Evolutionary conservation across 2,797 vertebrate species (phyloP).

Genomic region (Margarornis squamiger): DNA sequence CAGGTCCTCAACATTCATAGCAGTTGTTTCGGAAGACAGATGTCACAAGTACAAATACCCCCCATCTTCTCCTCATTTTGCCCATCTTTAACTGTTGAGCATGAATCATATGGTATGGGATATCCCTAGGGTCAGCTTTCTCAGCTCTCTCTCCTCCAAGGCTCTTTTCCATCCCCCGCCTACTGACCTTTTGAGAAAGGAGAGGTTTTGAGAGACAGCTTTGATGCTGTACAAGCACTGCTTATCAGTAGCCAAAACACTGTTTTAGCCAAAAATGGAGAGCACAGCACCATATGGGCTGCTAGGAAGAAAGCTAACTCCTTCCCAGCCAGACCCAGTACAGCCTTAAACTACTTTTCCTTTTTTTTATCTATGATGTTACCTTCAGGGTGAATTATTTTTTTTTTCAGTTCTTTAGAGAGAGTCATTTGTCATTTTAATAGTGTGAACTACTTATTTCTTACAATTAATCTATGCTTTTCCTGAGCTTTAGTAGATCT

Average conservation of each 20-base stretch:
- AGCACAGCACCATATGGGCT: neutral
- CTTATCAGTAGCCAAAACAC: neutral
- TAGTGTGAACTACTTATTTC: neutral
- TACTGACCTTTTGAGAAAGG: neutral
- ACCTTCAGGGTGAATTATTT: neutral
- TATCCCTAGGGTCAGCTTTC: neutral
- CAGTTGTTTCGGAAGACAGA: neutral
- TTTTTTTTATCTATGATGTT: neutral
- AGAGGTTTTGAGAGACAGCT: neutral
- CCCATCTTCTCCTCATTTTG: accelerated
- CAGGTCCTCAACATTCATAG: neutral
- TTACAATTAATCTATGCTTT: neutral
- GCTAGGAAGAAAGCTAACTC: neutral
- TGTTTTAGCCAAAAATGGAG: neutral
- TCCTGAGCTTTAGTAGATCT: neutral
- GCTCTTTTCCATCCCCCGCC: neutral
- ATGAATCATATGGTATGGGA: neutral
- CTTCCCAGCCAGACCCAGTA: neutral
- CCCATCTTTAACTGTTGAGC: neutral
- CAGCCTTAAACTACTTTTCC: neutral
- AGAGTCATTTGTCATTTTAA: neutral
- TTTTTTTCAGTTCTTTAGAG: neutral
- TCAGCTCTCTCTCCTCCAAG: neutral
- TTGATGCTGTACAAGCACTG: neutral
- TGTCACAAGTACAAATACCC: accelerated